Base-by-base conservation (phyloP, 2,888 invertebrate species). In the Erannis defoliaria region DNA sequence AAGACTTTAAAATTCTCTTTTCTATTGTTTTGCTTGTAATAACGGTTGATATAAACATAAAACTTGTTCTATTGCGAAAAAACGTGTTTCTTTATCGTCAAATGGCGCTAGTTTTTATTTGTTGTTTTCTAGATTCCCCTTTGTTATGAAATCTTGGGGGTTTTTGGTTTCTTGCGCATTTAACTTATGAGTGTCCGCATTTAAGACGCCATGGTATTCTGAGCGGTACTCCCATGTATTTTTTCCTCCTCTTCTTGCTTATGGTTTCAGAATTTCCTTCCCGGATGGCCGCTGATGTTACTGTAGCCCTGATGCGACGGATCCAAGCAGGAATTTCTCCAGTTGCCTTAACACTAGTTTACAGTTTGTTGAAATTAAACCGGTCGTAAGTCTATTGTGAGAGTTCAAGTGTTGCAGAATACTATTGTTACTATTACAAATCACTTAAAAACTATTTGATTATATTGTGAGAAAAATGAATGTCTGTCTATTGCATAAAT, bases 51-150 rank as follows among this genome's bases (percentile, higher is more conserved):
- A 93, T 93, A 93, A 93, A 93, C 87, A 84, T 88, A 93, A 93
- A 93, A 93, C 93, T 93, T 92, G 93, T 93, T 93, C 93, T 93
- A 93, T 93, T 93, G 93, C 93, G 93, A 93, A 93, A 93, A 93
- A 93, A 93, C 92, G 92, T 90, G 89, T 91, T 93, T 85, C 93
- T 93, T 93, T 92, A 92, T 89, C 89, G 93, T 93, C 93, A 93
- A 93, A 93, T 93, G 91, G 89, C 93, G 89, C 80, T 81, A 75
- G 79, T 77, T 88, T 78, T 86, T 85, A 88, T 91, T 89, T 82
- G 68, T 85, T 88, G 68, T 72, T 75, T 81, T 77, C 89, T 92
- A 90, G 85, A 85, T 87, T 84, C 78, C 84, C 85, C 75, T 89
- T 84, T 73, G 85, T 81, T 93, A 93, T 75, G 89, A 91, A 92